phyloP scores from a whole-genome alignment of 64 coral and sea anemone species.

The Cladopsammia gracilis region DNA sequence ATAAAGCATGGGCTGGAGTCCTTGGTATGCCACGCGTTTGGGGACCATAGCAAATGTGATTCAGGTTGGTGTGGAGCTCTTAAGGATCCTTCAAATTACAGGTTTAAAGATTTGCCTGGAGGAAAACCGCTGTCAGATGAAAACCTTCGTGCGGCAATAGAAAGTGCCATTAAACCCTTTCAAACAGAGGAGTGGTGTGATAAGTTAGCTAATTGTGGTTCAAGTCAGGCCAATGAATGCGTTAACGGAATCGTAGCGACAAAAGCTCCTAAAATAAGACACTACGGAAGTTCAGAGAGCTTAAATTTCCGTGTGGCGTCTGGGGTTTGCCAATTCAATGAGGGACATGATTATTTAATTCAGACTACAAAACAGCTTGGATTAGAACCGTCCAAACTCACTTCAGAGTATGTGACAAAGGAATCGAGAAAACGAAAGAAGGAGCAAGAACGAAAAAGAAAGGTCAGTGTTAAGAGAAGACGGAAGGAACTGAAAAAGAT shows the following conservation, averaged over 20 bases:
- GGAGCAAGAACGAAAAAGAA: not conserved
- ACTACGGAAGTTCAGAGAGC: conserved; percentile 18
- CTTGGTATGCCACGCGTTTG: conserved; percentile 16
- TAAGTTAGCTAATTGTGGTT: not conserved
- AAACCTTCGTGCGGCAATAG: not conserved
- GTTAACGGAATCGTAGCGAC: not conserved
- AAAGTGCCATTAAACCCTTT: not conserved
- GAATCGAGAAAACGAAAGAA: not conserved
- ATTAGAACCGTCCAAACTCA: not conserved
- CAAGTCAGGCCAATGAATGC: not conserved
- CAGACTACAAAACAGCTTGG: not conserved
- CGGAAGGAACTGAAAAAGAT: conserved; percentile 2
- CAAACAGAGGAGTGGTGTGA: not conserved
- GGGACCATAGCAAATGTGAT: not conserved
- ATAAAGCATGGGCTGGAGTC: not conserved
- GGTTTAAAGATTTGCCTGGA: not conserved
- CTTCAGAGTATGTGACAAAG: not conserved
- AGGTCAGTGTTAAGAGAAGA: not conserved
- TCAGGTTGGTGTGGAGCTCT: conserved; percentile 5
- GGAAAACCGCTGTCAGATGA: not conserved
- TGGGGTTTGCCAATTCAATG: conserved; percentile 1
- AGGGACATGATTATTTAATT: not conserved
- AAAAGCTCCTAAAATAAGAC: conserved; percentile 23
- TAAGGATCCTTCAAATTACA: not conserved
- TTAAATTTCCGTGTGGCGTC: not conserved